These are phyloP conservation scores for Callimorpha dominula DNA, from an alignment of 2,888 invertebrate genomes.

Conservation along the genomic window DNA sequence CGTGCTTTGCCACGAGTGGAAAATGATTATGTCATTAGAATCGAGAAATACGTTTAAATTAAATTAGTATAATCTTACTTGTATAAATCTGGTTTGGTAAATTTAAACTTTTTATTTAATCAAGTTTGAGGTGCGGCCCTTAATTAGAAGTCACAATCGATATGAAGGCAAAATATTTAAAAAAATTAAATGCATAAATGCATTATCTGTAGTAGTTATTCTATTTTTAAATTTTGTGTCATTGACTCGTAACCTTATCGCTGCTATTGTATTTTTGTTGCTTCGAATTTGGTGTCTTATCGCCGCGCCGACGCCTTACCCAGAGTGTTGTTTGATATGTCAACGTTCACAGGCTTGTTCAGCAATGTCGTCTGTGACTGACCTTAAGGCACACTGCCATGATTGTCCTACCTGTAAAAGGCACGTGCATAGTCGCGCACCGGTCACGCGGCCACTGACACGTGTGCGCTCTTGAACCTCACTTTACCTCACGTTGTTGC, in stretches of 20 bases:
- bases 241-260: constrained; percentile 24
- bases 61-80: constrained; percentile 17
- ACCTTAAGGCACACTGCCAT: constrained; percentile 57
- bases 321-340: constrained; percentile 20
- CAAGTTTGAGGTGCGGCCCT: not conserved
- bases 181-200: not conserved
- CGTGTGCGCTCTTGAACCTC: constrained; percentile 82
- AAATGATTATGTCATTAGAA: constrained; percentile 46
- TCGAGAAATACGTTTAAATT: constrained; percentile 29
- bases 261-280: constrained; percentile 34
- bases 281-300: constrained; percentile 23
- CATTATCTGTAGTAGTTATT: constrained; percentile 4
- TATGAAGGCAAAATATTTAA: not conserved
- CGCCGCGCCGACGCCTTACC: not conserved
- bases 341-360: constrained; percentile 36
- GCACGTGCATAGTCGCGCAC: constrained; percentile 65
- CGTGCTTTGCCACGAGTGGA: constrained; percentile 41
- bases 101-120: not conserved
- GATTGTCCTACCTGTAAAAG: constrained; percentile 61
- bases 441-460: constrained; percentile 78
- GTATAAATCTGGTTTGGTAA: not conserved
- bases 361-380: constrained; percentile 42
- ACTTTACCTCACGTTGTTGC: constrained; percentile 86
- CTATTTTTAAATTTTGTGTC: constrained; percentile 25
- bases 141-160: not conserved